Base-by-base conservation (phyloP, 2,113 vertebrate genomes). In the Tenrec ecaudatus region DNA sequence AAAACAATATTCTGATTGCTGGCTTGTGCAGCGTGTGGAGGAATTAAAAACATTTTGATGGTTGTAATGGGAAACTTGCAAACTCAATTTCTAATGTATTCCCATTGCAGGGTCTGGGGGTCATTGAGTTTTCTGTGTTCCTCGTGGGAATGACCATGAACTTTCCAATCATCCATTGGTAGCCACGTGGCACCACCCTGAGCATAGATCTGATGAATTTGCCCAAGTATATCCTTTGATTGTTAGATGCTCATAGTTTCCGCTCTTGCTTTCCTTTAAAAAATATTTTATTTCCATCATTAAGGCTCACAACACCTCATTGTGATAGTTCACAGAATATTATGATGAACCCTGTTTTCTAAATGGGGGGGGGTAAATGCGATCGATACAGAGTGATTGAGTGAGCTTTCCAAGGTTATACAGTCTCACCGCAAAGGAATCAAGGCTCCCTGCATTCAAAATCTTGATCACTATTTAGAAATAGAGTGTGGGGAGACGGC, bases 261-360 rank as follows among this genome's bases (percentile, higher is more conserved):
- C 71, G 87, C 25, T 66, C 80, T 82, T 27, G 27, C 47, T 92
- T 96, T 60, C 58, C 78, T 78, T 82, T 89, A 8, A 47, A 73
- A 95, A 62, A 53, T 53, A 12, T 22, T 86, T 86, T 68, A 71
- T 27, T 88, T 85, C 79, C 31, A 77, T 53, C 90, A 88, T 31
- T 25, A 22, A 86, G 43, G 68, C 33, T 79, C 23, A 81, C 23
- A 86, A 75, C 14, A 75, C 10, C 20, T 78, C 27, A 29, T 92
- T 85, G 60, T 85, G 76, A n/a, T 77, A 80, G 25, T 25, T 89
- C 27, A 36, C 19, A 88, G 38, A 81, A 43, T 40, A 57, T 22
- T 38, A 68, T 33, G 16, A 92, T 78, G 78, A 88, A n/a, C 23
- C 36, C 23, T 60, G 64, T 7, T 60, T 81, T 89, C 27, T 29